A percentile compares a stretch with the other conserved stretches of the same genome.
Conservation (phyloP, 2,113 vertebrate genomes). For the Rhegmatorhina hoffmannsi region DNA sequence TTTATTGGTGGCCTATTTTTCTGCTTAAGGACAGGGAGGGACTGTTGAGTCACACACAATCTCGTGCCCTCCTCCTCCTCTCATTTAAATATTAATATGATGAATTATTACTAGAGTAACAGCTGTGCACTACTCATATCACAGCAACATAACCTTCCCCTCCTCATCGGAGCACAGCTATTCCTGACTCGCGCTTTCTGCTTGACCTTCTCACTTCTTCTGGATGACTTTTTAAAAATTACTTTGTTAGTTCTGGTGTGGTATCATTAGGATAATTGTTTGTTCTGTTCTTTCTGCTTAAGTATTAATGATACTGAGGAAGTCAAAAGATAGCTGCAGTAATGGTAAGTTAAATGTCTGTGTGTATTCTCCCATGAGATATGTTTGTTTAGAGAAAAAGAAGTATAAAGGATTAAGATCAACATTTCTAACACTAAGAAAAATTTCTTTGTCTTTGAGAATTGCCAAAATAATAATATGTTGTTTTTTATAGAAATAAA, state of each 20-base stretch:
- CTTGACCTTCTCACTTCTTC: slow-evolving; percentile 55
- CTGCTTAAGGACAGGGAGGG: slow-evolving; percentile 48
- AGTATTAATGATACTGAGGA: slow-evolving; percentile 58
- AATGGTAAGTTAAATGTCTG: slow-evolving; percentile 65
- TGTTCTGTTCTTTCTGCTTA: slow-evolving; percentile 42
- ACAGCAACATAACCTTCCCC: slow-evolving; percentile 63
- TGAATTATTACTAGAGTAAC: slow-evolving; percentile 69
- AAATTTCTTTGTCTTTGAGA: neutral
- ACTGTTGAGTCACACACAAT: slow-evolving; percentile 17
- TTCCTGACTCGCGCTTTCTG: slow-evolving; percentile 57
- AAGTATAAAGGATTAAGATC: neutral
- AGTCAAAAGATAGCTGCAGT: slow-evolving; percentile 51
- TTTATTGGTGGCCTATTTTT: slow-evolving; percentile 48
- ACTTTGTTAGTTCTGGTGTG: slow-evolving; percentile 39
- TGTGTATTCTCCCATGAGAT: neutral
- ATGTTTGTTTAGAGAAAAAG: neutral
- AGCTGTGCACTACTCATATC: slow-evolving; percentile 70
- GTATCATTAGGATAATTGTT: slow-evolving; percentile 27
- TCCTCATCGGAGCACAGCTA: slow-evolving; percentile 55
- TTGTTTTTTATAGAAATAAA: neutral
- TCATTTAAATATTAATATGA: slow-evolving; percentile 75
- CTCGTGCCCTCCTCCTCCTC: slow-evolving; percentile 17
- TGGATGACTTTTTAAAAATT: slow-evolving; percentile 43
- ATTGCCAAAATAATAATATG: neutral
- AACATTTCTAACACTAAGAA: neutral